Evolutionary conservation across 2,113 vertebrate genomes (phyloP).

Genomic region (Percopsis transmontana): DNA sequence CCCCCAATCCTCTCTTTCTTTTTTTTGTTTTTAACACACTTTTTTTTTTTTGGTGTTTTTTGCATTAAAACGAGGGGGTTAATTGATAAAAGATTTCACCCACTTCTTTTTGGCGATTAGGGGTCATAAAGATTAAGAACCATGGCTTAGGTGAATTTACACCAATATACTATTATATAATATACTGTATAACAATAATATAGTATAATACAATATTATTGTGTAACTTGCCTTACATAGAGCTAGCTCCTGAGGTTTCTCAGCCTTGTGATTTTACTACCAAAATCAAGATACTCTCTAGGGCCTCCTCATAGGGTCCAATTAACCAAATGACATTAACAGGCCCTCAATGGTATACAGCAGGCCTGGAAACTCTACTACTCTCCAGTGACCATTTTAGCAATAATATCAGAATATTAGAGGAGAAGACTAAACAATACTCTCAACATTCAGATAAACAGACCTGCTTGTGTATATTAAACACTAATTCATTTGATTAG

Average conservation of each 20-base stretch:
- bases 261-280: conserved; percentile 17
- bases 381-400: conserved; percentile 31
- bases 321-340: conserved; percentile 34
- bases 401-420: not conserved
- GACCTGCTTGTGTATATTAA: not conserved
- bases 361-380: conserved; percentile 11
- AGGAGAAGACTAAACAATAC: not conserved
- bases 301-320: conserved; percentile 43
- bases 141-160: no score
- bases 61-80: no score
- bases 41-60: no score
- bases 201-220: not conserved
- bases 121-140: no score
- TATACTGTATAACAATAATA: not conserved
- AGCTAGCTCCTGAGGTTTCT: not conserved
- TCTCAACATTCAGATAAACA: not conserved
- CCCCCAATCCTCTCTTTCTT: no score
- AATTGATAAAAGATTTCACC: no score
- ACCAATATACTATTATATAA: no score
- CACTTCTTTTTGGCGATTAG: no score
- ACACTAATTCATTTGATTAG: not conserved
- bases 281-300: conserved; percentile 20
- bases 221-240: not conserved
- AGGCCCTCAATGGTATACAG: not conserved
- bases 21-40: no score